Evolutionary conservation across 2,113 vertebrate genomes (phyloP).

Genomic region (Callopanchax toddi): DNA sequence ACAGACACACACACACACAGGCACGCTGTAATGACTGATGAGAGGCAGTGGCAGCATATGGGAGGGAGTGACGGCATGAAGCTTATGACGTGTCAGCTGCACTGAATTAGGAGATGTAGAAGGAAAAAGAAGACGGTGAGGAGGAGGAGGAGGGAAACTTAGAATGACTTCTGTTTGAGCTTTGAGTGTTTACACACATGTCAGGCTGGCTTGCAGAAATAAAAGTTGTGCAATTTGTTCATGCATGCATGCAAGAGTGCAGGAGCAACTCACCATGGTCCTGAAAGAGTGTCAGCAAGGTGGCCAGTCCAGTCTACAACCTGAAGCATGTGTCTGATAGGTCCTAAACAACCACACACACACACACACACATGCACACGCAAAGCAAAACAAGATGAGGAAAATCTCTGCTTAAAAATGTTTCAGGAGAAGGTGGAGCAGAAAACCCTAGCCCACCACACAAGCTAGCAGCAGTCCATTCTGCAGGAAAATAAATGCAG

Average conservation of each 20-base stretch:
- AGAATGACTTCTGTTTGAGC: not conserved
- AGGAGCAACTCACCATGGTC: slow-evolving; percentile 49
- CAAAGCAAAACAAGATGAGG: no score
- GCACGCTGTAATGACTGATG: slow-evolving; percentile 31
- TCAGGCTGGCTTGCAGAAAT: slow-evolving; percentile 23
- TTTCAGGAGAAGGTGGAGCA: slow-evolving; percentile 9
- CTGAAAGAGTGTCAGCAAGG: slow-evolving; percentile 30
- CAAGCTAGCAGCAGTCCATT: slow-evolving; percentile 16
- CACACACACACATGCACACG: no score
- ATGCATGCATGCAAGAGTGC: slow-evolving; percentile 15
- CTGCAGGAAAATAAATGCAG: slow-evolving; percentile 24
- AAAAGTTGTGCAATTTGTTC: slow-evolving; percentile 38
- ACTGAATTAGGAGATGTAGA: slow-evolving; percentile 17
- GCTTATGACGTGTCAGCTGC: slow-evolving; percentile 33
- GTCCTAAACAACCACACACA: no score
- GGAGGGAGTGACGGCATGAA: slow-evolving; percentile 42
- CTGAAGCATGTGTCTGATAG: no score
- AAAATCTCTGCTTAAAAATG: no score
- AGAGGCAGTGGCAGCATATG: slow-evolving; percentile 31
- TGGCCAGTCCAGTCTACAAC: slow-evolving; percentile 13
- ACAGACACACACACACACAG: slow-evolving; percentile 41
- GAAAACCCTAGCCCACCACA: slow-evolving; percentile 3
- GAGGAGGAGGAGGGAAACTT: slow-evolving; percentile 1
- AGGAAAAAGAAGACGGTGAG: slow-evolving; percentile 2
- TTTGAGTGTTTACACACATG: slow-evolving; percentile 16